phyloP scores from a whole-genome alignment of 2,797 vertebrate species.

The Pseudochaenichthys georgianus region DNA sequence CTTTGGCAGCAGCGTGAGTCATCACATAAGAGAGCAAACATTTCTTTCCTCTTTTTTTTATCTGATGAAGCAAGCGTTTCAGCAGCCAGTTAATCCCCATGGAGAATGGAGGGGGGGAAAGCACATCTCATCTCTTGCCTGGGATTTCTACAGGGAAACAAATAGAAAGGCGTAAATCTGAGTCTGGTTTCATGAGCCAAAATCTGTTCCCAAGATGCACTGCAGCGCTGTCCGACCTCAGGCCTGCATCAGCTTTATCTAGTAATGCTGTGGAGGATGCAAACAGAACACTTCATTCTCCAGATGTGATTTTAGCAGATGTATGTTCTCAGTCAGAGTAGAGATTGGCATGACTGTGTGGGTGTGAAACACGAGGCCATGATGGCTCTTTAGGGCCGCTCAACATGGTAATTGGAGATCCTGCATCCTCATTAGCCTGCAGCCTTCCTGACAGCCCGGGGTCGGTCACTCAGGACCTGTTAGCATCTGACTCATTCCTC shows the following conservation, averaged over 20 bases:
- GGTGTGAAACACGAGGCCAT: constrained; percentile 38
- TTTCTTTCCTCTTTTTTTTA: constrained; percentile 13
- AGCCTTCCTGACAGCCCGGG: constrained; percentile 28
- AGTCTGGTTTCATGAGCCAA: constrained; percentile 30
- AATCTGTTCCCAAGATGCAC: constrained; percentile 47
- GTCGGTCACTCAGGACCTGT: constrained; percentile 37
- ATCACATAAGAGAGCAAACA: constrained; percentile 35
- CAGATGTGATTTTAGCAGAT: constrained; percentile 2
- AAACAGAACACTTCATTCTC: constrained; percentile 2
- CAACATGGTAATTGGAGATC: constrained; percentile 46
- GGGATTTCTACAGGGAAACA: constrained; percentile 40
- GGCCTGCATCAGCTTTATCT: constrained; percentile 8
- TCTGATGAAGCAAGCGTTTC: constrained; percentile 33
- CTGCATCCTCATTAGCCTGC: constrained; percentile 45
- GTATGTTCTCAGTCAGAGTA: constrained; percentile 21
- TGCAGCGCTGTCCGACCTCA: constrained; percentile 27
- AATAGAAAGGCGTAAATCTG: constrained; percentile 15
- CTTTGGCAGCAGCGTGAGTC: constrained; percentile 52
- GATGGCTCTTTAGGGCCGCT: constrained; percentile 26
- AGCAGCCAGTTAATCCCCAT: constrained; percentile 33
- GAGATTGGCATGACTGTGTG: constrained; percentile 37
- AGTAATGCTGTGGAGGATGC: constrained; percentile 20
- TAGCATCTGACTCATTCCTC: constrained; percentile 60
- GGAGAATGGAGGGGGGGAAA: constrained; percentile 15
- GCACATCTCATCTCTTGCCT: constrained; percentile 44